Base-by-base conservation (phyloP, 2,113 vertebrate species). In the Lepus timidus region DNA sequence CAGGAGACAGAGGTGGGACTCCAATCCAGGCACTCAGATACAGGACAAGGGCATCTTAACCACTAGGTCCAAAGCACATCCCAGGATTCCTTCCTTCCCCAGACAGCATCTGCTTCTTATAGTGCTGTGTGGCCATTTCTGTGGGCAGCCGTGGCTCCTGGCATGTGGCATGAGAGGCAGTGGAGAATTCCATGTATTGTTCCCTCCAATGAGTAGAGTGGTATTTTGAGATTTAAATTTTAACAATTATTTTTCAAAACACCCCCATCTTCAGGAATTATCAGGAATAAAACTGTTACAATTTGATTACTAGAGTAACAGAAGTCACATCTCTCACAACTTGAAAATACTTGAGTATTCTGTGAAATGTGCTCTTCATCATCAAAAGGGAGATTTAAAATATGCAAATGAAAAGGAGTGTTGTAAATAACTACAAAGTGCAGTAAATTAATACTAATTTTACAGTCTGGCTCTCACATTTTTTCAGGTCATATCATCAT, bases 221-320 rank as follows among this genome's bases (percentile, higher is more conserved):
- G 6, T 64, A 29, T 55, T 16, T 65, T 78, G n/a, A 73, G 3
- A 85, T 52, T 71, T 92, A 44, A 70, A 49, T 52, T 70, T 55
- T 88, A 91, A 80, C 65, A 80, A 88, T 73, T 33, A 68, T 65
- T 6, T 67, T 39, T 39, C 39, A 70, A 65, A 49, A 25, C 39
- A 39, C 22, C 31, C 55, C 27, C 55, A 44, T 95, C 31, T 36
- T 65, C 4, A 12, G 61, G 39, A 80, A 79, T 94, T 83, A 70
- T 3, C 29, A 89, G 27, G 25, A 87, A 82, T 58, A 55, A 95
- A 71, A 89, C 5, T 19, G 23, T 4, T 62, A 94, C 9, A 78
- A 52, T 96, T 36, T 80, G 80, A 91, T 52, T 49, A 33, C 58
- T 71, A 90, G 22, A 58, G 85, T 96, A 88, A 70, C 36, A 67